These are phyloP conservation scores for Platycheirus albimanus DNA, from an alignment of 2,888 invertebrate genomes.

Conservation along the genomic window DNA sequence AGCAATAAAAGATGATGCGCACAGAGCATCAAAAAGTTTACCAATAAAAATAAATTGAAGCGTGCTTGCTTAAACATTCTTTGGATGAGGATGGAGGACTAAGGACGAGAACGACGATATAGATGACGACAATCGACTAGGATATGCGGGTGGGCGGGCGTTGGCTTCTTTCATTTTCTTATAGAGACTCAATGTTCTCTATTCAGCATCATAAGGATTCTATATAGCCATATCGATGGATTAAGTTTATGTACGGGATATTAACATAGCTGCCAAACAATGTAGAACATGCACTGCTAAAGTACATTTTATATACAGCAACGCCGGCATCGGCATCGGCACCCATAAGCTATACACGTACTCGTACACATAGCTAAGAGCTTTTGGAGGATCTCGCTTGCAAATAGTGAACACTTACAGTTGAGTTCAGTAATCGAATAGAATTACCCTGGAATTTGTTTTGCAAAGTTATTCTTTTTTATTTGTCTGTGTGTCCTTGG, in stretches of 20 bases:
- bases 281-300: slow-evolving; percentile 20
- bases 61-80: slow-evolving; percentile 49
- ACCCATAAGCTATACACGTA: too few relatives aligned
- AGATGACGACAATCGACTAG: not conserved
- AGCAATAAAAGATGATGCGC: slow-evolving; percentile 70
- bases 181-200: too few relatives aligned
- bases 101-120: not conserved
- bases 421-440: slow-evolving; percentile 70
- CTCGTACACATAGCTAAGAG: too few relatives aligned
- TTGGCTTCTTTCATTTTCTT: too few relatives aligned
- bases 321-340: too few relatives aligned
- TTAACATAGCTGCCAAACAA: slow-evolving; percentile 28
- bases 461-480: slow-evolving; percentile 39
- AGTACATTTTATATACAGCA: slow-evolving; percentile 18
- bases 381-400: slow-evolving; percentile 28
- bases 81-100: slow-evolving; percentile 11
- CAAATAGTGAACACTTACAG: slow-evolving; percentile 69
- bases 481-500: slow-evolving; percentile 32
- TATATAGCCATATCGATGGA: slow-evolving; percentile 26
- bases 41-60: slow-evolving; percentile 73
- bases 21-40: slow-evolving; percentile 69
- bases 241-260: slow-evolving; percentile 8
- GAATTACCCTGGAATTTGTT: slow-evolving; percentile 69
- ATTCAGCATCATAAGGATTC: too few relatives aligned
- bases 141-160: too few relatives aligned